Evolutionary conservation across 2,113 vertebrate genomes (phyloP).

Genomic region (Lepisosteus osseus): DNA sequence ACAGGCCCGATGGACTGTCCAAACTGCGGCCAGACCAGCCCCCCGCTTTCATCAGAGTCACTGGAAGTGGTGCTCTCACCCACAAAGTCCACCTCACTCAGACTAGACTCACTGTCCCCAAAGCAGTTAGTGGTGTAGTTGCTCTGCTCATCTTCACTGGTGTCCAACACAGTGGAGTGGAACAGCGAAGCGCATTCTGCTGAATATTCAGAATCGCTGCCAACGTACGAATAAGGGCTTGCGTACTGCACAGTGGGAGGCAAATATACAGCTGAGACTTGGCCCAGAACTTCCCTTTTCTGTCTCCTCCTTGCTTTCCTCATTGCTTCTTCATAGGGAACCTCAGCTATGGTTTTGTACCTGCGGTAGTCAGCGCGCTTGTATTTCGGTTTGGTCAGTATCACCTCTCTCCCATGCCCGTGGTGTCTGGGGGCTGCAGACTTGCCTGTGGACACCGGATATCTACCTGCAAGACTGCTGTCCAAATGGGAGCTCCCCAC

Average conservation of each 20-base stretch:
- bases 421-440: slow-evolving; percentile 39
- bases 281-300: slow-evolving; percentile 58
- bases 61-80: slow-evolving; percentile 75
- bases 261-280: slow-evolving; percentile 54
- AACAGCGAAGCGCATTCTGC: slow-evolving; percentile 90
- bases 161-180: slow-evolving; percentile 89
- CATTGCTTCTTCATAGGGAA: slow-evolving; percentile 73
- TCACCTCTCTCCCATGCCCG: slow-evolving; percentile 62
- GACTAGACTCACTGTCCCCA: slow-evolving; percentile 88
- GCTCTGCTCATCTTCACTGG: slow-evolving; percentile 85
- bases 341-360: slow-evolving; percentile 68
- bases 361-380: slow-evolving; percentile 76
- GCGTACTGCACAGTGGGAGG: slow-evolving; percentile 40
- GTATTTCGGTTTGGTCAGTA: slow-evolving; percentile 82
- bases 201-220: slow-evolving; percentile 92
- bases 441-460: slow-evolving; percentile 37
- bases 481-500: slow-evolving; percentile 55
- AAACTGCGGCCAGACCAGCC: slow-evolving; percentile 81
- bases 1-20: slow-evolving; percentile 61
- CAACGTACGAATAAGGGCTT: slow-evolving; percentile 70
- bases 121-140: slow-evolving; percentile 92
- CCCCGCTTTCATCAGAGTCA: slow-evolving; percentile 82
- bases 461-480: slow-evolving; percentile 47
- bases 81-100: slow-evolving; percentile 78
- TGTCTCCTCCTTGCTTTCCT: slow-evolving; percentile 59